A percentile compares a stretch with the other conserved stretches of the same genome.
These are phyloP conservation scores for Butastur rufipennis DNA, from an alignment of 2,113 vertebrate genomes.

Conservation along the genomic window DNA sequence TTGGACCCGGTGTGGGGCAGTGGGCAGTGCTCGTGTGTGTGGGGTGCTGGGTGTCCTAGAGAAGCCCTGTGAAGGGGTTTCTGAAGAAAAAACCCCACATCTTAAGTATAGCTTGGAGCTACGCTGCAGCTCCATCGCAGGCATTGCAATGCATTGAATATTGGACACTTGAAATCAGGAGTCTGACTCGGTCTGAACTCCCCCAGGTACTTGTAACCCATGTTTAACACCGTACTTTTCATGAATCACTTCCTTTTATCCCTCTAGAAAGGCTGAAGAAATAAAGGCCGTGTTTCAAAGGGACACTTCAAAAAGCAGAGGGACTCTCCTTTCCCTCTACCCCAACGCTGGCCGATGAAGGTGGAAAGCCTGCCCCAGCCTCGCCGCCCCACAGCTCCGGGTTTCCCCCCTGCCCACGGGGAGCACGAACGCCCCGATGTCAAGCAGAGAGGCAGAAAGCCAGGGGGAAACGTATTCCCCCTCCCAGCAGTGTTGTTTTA, in stretches of 20 bases:
- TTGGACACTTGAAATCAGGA: background rate
- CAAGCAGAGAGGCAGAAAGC: background rate
- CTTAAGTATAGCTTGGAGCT: background rate
- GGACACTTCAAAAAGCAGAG: background rate
- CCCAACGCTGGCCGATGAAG: background rate
- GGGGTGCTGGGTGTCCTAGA: background rate
- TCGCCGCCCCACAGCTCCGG: fast-evolving
- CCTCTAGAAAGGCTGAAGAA: background rate
- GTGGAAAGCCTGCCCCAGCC: background rate
- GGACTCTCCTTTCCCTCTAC: background rate
- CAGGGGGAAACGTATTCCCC: background rate
- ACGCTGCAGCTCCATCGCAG: background rate
- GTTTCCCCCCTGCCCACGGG: background rate
- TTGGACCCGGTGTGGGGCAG: fast-evolving
- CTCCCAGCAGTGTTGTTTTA: background rate
- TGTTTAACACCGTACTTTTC: background rate
- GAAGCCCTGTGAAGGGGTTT: background rate
- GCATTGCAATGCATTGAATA: background rate
- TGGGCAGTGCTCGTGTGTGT: background rate
- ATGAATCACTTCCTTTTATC: background rate
- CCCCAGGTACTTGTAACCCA: background rate
- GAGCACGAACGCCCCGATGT: fast-evolving
- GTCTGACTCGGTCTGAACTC: background rate
- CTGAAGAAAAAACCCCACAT: background rate
- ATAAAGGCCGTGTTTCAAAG: background rate